Conservation (phyloP, 2,113 vertebrate species). For the Sialia sialis region DNA sequence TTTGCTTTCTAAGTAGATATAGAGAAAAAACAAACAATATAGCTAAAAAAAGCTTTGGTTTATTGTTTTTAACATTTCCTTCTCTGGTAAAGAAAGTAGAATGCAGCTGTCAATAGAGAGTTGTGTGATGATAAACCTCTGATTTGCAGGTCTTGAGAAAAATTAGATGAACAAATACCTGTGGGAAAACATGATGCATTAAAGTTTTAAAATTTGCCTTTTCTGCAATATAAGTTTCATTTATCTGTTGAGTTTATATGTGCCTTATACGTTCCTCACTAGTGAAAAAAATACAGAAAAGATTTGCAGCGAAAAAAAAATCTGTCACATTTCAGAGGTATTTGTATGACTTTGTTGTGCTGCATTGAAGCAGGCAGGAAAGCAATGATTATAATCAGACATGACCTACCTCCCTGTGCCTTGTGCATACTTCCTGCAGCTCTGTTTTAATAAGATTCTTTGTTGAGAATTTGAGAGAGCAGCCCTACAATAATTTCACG, state of each 20-base stretch:
- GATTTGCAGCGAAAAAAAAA: neutral
- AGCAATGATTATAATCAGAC: neutral
- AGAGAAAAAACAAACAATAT: neutral
- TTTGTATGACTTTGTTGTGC: neutral
- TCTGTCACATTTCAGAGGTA: neutral
- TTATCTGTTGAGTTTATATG: neutral
- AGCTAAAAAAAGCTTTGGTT: neutral
- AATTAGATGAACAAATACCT: neutral
- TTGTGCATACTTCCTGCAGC: neutral
- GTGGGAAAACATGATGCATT: neutral
- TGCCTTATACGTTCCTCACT: neutral
- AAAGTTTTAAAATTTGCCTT: neutral
- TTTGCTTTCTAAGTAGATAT: neutral
- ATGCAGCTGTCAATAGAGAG: neutral
- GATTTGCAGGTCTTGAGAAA: neutral
- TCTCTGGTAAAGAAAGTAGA: neutral
- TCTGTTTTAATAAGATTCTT: conserved; percentile 2
- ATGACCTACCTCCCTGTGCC: neutral
- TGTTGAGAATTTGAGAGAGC: neutral
- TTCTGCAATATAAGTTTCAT: neutral
- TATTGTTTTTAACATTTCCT: neutral
- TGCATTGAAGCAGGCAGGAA: neutral
- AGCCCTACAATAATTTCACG: too few species aligned
- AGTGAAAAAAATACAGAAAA: neutral
- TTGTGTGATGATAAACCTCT: neutral